Conservation (phyloP, 2,797 vertebrate species). For the Melanogrammus aeglefinus region DNA sequence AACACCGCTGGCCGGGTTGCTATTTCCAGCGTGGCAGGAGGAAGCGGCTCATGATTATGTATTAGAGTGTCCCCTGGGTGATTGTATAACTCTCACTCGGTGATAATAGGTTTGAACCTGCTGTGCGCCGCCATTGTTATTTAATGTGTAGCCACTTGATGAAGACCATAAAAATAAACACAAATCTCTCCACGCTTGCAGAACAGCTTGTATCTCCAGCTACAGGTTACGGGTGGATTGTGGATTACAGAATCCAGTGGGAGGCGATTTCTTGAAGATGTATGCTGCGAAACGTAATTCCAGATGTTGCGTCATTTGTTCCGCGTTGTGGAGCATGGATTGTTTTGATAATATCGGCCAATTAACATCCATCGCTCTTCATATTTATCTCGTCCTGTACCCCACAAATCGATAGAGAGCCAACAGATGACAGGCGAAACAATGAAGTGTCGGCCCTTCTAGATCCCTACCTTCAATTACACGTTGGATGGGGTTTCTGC, state of each 20-base stretch:
- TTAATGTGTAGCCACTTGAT: constrained; percentile 27
- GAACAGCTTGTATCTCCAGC: background rate
- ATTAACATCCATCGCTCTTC: background rate
- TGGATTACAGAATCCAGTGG: background rate
- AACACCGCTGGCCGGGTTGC: constrained; percentile 22
- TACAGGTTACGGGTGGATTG: background rate
- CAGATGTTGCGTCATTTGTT: background rate
- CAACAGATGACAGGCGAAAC: constrained; percentile 3
- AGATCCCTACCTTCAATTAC: constrained; percentile 5
- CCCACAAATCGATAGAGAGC: constrained; percentile 23
- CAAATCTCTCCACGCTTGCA: background rate
- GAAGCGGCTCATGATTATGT: constrained; percentile 60
- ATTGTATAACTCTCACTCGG: constrained; percentile 40
- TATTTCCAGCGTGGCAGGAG: constrained; percentile 53
- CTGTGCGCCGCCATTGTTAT: constrained; percentile 36
- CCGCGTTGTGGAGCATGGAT: background rate
- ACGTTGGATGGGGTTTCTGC: constrained; percentile 28
- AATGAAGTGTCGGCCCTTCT: background rate
- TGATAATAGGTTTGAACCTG: constrained; percentile 42
- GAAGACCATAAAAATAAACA: background rate
- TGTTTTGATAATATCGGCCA: background rate
- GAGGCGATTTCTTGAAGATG: background rate
- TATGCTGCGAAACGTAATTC: background rate
- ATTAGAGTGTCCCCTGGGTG: constrained; percentile 46
- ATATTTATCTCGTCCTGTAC: background rate